phyloP scores from a whole-genome alignment of 2,113 vertebrate genomes.

The Rallus limicola region DNA sequence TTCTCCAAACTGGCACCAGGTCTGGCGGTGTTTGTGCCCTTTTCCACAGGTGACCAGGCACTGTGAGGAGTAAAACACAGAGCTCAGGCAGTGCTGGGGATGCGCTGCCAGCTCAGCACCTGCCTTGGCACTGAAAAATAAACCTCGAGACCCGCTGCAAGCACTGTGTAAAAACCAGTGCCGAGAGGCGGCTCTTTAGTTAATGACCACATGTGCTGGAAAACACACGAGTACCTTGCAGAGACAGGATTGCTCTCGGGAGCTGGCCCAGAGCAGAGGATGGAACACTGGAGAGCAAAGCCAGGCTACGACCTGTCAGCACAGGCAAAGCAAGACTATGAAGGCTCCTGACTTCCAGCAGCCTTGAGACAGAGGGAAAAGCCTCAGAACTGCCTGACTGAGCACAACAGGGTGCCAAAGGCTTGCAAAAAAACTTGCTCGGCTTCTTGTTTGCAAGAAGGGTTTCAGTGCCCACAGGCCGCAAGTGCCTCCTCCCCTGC shows the following conservation, averaged over 20 bases:
- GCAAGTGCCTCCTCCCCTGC: accelerated
- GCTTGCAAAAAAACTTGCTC: background rate
- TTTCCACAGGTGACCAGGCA: constrained; percentile 97
- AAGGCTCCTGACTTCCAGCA: background rate
- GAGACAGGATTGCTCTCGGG: background rate
- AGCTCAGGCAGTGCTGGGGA: background rate
- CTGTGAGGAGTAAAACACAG: constrained; percentile 61
- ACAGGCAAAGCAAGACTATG: background rate
- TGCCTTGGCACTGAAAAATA: background rate
- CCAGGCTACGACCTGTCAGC: background rate
- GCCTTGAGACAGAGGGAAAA: background rate
- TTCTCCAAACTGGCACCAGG: constrained; percentile 96
- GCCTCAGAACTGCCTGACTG: background rate
- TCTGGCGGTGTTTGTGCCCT: constrained; percentile 93
- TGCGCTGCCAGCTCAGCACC: background rate
- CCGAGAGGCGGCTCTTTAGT: background rate
- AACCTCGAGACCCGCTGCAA: background rate
- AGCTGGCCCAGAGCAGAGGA: background rate
- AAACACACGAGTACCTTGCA: background rate
- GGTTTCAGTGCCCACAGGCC: background rate
- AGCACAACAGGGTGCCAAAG: background rate
- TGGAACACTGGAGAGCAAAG: background rate
- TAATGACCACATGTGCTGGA: accelerated
- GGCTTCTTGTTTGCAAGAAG: background rate
- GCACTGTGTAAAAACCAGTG: background rate